Percentiles rank a stretch among this genome's conserved stretches.
Conservation (phyloP, 2,888 invertebrate species). For the Operophtera brumata region DNA sequence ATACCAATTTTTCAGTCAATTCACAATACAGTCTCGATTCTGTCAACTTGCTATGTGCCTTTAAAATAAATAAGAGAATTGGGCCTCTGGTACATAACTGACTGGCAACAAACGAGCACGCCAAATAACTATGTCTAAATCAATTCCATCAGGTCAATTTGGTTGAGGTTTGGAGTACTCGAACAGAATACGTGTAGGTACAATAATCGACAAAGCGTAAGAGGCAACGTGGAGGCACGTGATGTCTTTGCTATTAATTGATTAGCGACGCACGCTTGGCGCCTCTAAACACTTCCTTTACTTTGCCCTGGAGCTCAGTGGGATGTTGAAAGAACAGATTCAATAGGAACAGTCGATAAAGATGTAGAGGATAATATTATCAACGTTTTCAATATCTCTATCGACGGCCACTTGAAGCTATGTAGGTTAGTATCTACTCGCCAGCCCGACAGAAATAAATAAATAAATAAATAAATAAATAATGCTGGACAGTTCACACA, state of each 20-base stretch:
- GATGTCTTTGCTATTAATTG: slow-evolving; percentile 58
- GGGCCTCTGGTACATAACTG: background rate
- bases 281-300: slow-evolving; percentile 32
- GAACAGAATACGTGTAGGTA: background rate
- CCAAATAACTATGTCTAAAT: slow-evolving; percentile 2
- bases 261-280: slow-evolving; percentile 57
- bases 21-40: too few species aligned
- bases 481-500: too few species aligned
- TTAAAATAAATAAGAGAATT: too few species aligned
- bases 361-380: background rate
- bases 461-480: too few species aligned
- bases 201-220: background rate
- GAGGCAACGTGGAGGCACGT: slow-evolving; percentile 1
- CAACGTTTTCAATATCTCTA: background rate
- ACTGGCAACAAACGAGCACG: background rate
- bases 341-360: slow-evolving; percentile 4
- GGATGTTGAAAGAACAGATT: slow-evolving; percentile 7
- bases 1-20: too few species aligned
- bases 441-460: too few species aligned
- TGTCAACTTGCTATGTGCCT: too few species aligned
- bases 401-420: background rate
- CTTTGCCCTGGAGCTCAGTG: slow-evolving; percentile 17
- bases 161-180: slow-evolving; percentile 1
- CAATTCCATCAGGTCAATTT: slow-evolving; percentile 12
- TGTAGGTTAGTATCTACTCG: too few species aligned